Conservation (phyloP, 2,888 invertebrate species). For the Muscina levida region DNA sequence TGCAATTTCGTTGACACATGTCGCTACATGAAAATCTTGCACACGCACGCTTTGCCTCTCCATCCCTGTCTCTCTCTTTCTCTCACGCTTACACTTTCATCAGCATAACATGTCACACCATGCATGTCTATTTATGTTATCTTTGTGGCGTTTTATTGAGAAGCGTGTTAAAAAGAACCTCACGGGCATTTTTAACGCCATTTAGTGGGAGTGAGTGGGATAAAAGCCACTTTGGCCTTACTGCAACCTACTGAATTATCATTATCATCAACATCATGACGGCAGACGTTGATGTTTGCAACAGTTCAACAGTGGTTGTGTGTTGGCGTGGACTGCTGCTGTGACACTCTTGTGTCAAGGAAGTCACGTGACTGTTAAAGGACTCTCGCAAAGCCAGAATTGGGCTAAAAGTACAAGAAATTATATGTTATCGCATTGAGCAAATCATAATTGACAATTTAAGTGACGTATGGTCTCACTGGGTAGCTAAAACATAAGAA, state of each 20-base stretch:
- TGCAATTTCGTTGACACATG: constrained; percentile 55
- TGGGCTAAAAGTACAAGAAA: constrained; percentile 33
- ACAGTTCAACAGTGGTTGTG: neutral
- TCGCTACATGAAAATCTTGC: constrained; percentile 35
- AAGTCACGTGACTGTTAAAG: constrained; percentile 28
- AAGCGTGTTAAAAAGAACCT: constrained; percentile 61
- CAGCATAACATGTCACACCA: constrained; percentile 22
- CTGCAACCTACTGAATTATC: constrained; percentile 12
- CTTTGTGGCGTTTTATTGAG: constrained; percentile 18
- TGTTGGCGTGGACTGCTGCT: constrained; percentile 37
- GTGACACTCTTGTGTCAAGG: constrained; percentile 45
- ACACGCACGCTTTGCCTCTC: constrained; percentile 19
- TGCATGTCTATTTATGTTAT: constrained; percentile 35
- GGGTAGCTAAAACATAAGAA: neutral
- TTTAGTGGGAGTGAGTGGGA: constrained; percentile 39
- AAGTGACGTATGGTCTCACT: constrained; percentile 28
- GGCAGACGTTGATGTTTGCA: too few relatives aligned
- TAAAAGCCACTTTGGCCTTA: constrained; percentile 38
- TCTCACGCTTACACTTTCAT: constrained; percentile 19
- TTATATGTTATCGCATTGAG: constrained; percentile 60
- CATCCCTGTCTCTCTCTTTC: too few relatives aligned
- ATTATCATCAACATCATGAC: neutral
- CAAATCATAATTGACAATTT: constrained; percentile 61
- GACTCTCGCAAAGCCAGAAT: neutral
- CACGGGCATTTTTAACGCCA: constrained; percentile 65